Evolutionary conservation across 2,797 vertebrate species (phyloP).

Genomic region (Crossoptilon crossoptilon): DNA sequence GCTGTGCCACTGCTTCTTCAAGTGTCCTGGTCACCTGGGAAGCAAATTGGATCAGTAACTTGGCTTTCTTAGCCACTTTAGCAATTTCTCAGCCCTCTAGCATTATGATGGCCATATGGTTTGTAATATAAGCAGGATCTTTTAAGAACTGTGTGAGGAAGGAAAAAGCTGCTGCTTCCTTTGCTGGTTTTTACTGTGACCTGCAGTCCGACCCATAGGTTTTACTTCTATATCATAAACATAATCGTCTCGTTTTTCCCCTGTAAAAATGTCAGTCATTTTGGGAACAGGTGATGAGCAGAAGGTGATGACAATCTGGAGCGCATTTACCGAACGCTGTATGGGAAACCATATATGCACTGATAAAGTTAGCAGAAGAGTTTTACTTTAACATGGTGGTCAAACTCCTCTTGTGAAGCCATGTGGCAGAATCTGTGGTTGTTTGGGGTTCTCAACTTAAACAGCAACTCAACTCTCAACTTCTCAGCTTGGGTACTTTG

Average conservation of each 20-base stretch:
- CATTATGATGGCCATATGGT: fast-evolving
- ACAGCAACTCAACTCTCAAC: too few species aligned
- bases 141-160: neutral
- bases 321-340: neutral
- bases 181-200: neutral
- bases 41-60: neutral
- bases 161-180: neutral
- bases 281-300: neutral
- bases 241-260: neutral
- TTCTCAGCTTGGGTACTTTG: neutral
- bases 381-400: neutral
- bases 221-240: neutral
- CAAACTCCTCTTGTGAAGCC: neutral
- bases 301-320: neutral
- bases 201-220: neutral
- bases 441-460: neutral
- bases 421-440: neutral
- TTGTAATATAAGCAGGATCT: neutral
- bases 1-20: neutral
- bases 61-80: neutral
- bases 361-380: neutral
- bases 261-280: neutral
- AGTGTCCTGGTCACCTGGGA: neutral
- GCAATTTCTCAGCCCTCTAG: neutral
- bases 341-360: neutral